phyloP scores from a whole-genome alignment of 2,888 invertebrate genomes.

The Hartigia nigra region DNA sequence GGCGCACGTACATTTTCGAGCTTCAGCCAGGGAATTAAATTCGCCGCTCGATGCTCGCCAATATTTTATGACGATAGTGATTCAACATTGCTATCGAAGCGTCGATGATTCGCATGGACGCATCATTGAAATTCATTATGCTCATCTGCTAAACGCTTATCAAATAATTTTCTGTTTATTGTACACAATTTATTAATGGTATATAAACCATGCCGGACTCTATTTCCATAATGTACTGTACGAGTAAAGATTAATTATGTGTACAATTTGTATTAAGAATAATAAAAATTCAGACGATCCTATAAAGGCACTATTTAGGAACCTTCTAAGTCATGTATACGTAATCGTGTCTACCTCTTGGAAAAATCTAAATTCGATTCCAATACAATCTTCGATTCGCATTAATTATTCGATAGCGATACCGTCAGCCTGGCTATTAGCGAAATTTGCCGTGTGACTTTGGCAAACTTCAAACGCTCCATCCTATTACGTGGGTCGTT shows the following conservation, averaged over 20 bases:
- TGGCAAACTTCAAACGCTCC: not conserved
- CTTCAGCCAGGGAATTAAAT: constrained; percentile 43
- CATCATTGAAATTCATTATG: constrained; percentile 1
- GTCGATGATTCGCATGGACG: not conserved
- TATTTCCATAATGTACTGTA: not conserved
- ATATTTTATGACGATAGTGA: constrained; percentile 5
- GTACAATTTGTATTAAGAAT: not conserved
- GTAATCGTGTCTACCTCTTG: not conserved
- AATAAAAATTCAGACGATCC: not conserved
- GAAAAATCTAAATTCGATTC: not conserved
- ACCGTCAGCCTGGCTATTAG: not conserved
- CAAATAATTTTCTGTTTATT: not conserved
- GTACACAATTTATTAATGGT: not conserved
- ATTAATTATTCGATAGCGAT: not conserved
- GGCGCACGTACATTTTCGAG: constrained; percentile 37
- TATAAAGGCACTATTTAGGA: not conserved
- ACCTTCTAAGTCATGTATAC: not conserved
- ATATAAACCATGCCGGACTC: not conserved
- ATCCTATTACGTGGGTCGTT: not conserved
- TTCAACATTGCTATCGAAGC: not conserved
- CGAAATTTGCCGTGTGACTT: not conserved
- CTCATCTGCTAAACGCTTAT: not conserved
- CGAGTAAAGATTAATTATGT: not conserved
- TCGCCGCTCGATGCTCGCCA: constrained; percentile 18
- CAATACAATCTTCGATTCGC: not conserved